phyloP scores from a whole-genome alignment of 2,113 vertebrate genomes.

The Melanerpes formicivorus region DNA sequence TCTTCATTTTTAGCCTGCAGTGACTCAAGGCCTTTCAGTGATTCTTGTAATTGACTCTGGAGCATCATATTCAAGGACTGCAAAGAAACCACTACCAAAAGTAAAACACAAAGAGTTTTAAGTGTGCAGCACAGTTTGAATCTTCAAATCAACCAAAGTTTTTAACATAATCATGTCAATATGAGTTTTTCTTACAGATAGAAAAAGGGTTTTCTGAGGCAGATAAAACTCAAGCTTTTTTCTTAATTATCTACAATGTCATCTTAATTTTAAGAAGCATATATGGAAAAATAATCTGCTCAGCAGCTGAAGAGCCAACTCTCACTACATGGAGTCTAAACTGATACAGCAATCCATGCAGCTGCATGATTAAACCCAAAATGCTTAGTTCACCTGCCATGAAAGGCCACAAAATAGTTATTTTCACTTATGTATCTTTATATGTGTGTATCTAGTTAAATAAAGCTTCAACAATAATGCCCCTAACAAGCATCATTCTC shows the following conservation, averaged over 20 bases:
- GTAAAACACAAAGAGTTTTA: not conserved
- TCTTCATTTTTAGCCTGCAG: slow-evolving; percentile 83
- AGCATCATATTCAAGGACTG: slow-evolving; percentile 81
- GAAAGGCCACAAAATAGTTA: not conserved
- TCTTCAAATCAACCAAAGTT: not conserved
- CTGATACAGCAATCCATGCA: not conserved
- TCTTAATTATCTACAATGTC: not conserved
- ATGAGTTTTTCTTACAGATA: not conserved
- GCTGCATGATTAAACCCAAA: not conserved
- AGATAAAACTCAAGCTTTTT: not conserved
- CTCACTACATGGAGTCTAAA: not conserved
- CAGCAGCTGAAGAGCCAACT: not conserved
- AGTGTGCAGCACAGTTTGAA: not conserved
- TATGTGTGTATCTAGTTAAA: not conserved
- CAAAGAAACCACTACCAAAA: slow-evolving; percentile 76
- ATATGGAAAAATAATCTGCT: not conserved
- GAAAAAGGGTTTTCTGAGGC: fast-evolving
- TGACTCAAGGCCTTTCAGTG: slow-evolving; percentile 76
- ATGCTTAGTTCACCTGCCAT: not conserved
- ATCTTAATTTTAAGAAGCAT: not conserved
- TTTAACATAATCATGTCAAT: not conserved
- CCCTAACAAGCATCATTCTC: not conserved
- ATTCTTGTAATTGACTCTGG: slow-evolving; percentile 80
- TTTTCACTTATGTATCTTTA: not conserved
- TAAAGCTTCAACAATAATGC: not conserved